Conservation (phyloP, 2,113 vertebrate genomes). For the Erythrolamprus reginae region DNA sequence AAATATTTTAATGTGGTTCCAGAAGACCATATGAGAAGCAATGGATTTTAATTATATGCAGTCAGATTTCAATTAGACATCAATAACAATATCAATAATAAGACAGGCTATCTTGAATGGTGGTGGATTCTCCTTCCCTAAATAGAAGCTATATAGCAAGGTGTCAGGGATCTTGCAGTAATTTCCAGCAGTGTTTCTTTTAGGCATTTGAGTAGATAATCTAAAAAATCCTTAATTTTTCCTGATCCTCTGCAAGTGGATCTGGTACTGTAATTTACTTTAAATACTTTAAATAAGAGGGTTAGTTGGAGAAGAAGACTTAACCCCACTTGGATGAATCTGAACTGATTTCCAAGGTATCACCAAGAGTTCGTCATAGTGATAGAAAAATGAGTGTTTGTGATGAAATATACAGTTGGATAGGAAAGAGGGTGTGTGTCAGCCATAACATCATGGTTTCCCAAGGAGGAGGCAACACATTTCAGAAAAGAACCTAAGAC, state of each 20-base stretch:
- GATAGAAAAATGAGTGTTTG: neutral
- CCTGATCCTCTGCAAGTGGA: neutral
- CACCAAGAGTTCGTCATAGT: neutral
- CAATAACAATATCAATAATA: neutral
- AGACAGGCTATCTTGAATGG: neutral
- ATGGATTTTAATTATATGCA: neutral
- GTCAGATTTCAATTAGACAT: neutral
- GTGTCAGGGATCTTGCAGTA: neutral
- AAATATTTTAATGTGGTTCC: neutral
- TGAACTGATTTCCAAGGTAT: neutral
- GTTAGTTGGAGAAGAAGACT: neutral
- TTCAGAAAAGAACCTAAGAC: neutral
- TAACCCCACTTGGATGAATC: neutral
- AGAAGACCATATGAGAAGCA: neutral
- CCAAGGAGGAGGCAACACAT: neutral
- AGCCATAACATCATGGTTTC: neutral
- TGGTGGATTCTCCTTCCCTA: neutral
- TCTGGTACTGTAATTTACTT: neutral
- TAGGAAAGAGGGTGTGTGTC: neutral
- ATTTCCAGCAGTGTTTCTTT: neutral
- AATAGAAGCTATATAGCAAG: neutral
- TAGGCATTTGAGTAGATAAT: neutral
- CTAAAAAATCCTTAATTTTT: neutral
- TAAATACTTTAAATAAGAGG: too few relatives aligned
- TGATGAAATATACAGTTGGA: neutral